Percentiles rank a stretch among this genome's conserved stretches.
Conservation (phyloP, 2,888 invertebrate species). For the Neoaliturus tenellus region DNA sequence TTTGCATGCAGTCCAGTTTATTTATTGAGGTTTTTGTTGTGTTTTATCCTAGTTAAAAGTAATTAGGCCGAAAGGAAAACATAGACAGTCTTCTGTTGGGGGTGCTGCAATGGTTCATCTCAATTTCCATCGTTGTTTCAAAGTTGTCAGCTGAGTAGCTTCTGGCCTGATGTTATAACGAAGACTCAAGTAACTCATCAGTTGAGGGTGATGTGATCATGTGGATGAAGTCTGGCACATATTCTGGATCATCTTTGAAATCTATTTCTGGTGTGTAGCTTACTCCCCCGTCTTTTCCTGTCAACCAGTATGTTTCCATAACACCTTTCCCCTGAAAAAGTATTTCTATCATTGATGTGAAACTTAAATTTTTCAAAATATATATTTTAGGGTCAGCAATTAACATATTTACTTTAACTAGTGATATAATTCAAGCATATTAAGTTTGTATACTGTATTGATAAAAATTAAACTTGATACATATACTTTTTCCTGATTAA, state of each 20-base stretch:
- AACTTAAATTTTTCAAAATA: too few relatives aligned
- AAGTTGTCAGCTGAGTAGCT: slow-evolving; percentile 12
- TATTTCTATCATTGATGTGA: too few relatives aligned
- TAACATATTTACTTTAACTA: too few relatives aligned
- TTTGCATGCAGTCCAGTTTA: neutral
- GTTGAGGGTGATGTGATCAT: neutral
- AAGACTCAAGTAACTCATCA: neutral
- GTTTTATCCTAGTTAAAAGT: neutral
- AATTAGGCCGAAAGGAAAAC: slow-evolving; percentile 1
- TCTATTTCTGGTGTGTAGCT: slow-evolving; percentile 32
- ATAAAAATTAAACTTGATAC: too few relatives aligned
- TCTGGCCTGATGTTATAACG: neutral
- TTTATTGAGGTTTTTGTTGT: neutral
- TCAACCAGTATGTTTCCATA: slow-evolving; percentile 92
- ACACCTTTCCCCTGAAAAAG: slow-evolving; percentile 85
- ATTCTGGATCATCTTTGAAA: slow-evolving; percentile 13
- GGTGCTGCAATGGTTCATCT: neutral
- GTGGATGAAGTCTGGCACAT: slow-evolving; percentile 47
- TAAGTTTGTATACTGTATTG: too few relatives aligned
- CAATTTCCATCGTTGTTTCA: neutral
- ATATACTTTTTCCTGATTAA: too few relatives aligned
- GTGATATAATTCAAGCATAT: too few relatives aligned
- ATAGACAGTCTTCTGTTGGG: neutral
- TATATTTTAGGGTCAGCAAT: too few relatives aligned
- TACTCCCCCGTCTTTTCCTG: slow-evolving; percentile 83